Conservation (phyloP, 2,113 vertebrate genomes). For the Dryoscopus gambensis region DNA sequence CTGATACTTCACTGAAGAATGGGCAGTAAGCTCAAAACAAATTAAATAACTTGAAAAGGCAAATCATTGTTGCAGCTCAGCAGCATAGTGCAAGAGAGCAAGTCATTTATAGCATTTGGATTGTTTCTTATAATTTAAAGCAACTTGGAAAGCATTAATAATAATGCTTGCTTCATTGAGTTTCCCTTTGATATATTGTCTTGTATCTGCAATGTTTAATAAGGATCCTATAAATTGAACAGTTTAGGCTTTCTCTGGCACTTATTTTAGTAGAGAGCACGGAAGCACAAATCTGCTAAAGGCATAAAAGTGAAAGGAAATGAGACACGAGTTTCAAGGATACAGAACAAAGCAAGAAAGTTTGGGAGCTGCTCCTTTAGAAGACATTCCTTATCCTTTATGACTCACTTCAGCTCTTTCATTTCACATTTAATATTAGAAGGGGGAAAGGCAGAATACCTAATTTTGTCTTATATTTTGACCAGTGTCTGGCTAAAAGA, state of each 20-base stretch:
- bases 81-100: not conserved
- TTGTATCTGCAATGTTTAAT: not conserved
- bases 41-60: constrained; percentile 1
- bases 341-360: not conserved
- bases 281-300: not conserved
- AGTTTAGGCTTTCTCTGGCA: not conserved
- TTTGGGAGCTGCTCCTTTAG: not conserved
- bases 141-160: not conserved
- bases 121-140: constrained; percentile 41
- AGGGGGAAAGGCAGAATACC: not conserved
- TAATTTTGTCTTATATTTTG: not conserved
- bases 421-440: not conserved
- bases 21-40: not conserved
- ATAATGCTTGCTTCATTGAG: not conserved
- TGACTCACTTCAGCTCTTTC: constrained; percentile 6
- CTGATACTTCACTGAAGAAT: not conserved
- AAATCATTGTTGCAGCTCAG: not conserved
- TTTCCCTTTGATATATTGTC: constrained; percentile 16
- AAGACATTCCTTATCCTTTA: not conserved
- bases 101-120: not conserved
- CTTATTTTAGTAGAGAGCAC: not conserved
- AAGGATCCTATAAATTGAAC: not conserved
- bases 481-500: not conserved
- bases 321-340: not conserved
- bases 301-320: not conserved